Evolutionary conservation across 1,140 invertebrate genomes (phyloP), one percentile per base, ranked within the genome.

Genomic region (Carposina sasakii): DNA sequence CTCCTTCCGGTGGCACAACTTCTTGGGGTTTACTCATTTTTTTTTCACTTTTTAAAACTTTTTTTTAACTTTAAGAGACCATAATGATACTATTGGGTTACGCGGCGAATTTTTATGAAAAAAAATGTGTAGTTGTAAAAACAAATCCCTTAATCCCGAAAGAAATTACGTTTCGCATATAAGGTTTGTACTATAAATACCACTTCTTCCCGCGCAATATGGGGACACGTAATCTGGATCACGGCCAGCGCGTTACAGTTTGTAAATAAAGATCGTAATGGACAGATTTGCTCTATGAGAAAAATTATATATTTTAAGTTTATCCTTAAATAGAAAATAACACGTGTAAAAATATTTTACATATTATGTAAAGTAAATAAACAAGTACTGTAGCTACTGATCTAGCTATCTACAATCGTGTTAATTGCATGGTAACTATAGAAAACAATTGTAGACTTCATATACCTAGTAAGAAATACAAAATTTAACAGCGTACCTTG

Each of bases 141-240:
- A 37, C 4, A 20, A 52, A 54, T 64, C 67, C 65, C 63, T n/a
- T n/a, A n/a, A n/a, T n/a, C n/a, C n/a, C n/a, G n/a, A n/a, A n/a
- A n/a, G n/a, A n/a, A n/a, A n/a, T n/a, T n/a, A n/a, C n/a, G n/a
- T n/a, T n/a, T n/a, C n/a, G 70, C 69, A 53, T 68, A 69, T 64
- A 71, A 79, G n/a, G n/a, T n/a, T n/a, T n/a, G n/a, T 66, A 77
- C 77, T 79, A 84, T 73, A 83, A 81, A 81, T 81, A 81, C 63
- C 70, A 43, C 71, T 67, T 69, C 67, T 83, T 78, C 76, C 72
- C 76, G 77, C 79, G 79, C 75, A 77, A 71, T 78, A 73, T 63
- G 37, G 57, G 63, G 68, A 74, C 74, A 64, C 66, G 68, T 59
- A 70, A 81, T 81, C 76, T 83, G 77, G 79, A 81, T 81, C 79